Evolutionary conservation across 2,797 vertebrate genomes (phyloP).

Genomic region (Tympanoctomys barrerae): DNA sequence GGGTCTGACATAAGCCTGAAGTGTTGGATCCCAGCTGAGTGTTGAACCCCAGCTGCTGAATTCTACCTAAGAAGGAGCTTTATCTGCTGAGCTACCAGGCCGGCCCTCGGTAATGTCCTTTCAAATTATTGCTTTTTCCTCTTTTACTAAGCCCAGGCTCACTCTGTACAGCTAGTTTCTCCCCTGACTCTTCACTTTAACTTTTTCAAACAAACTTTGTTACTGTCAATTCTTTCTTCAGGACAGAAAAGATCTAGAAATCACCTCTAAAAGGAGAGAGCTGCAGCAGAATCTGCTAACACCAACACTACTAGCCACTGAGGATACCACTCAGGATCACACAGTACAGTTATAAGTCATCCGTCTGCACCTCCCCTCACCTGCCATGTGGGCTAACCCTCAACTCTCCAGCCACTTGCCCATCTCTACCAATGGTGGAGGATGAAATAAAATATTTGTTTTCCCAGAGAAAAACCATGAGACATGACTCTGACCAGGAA

Average conservation of each 20-base stretch:
- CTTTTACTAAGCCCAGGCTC: not conserved
- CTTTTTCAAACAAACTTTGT: not conserved
- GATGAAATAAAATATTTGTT: slow-evolving; percentile 10
- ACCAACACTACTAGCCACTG: not conserved
- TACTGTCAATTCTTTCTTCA: not conserved
- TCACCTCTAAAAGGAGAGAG: not conserved
- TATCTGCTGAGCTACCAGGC: no score
- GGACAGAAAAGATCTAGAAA: not conserved
- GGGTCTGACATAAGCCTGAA: not conserved
- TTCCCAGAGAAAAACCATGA: not conserved
- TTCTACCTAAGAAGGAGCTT: no score
- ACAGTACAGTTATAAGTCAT: not conserved
- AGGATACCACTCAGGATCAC: not conserved
- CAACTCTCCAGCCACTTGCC: not conserved
- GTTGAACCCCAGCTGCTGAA: no score
- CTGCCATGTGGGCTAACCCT: not conserved
- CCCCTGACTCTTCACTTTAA: not conserved
- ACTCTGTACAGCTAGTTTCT: not conserved
- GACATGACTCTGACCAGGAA: not conserved
- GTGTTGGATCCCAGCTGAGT: not conserved
- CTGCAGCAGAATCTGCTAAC: not conserved
- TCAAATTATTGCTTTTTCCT: not conserved
- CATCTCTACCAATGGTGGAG: not conserved
- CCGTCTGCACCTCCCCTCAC: not conserved
- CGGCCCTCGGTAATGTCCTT: not conserved